These are phyloP conservation scores for Athene noctua DNA, from an alignment of 2,113 vertebrate species.

Conservation along the genomic window DNA sequence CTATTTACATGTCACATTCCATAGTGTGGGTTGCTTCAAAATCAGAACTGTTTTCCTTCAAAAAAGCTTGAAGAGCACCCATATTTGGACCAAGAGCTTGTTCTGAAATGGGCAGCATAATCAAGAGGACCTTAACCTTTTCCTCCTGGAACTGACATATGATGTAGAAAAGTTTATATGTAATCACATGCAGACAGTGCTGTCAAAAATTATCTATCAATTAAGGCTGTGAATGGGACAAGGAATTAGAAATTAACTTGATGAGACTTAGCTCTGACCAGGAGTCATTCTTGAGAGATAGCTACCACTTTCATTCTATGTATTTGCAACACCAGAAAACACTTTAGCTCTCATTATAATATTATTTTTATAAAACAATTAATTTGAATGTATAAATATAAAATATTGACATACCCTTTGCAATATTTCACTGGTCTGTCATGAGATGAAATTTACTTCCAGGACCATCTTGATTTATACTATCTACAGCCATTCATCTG, in stretches of 20 bases:
- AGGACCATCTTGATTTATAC: neutral
- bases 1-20: neutral
- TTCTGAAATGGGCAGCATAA: neutral
- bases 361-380: neutral
- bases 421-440: neutral
- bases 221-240: neutral
- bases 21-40: neutral
- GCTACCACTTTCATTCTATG: neutral
- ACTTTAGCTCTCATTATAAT: neutral
- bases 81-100: neutral
- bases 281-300: neutral
- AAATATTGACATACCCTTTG: neutral
- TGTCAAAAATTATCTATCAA: neutral
- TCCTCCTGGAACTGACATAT: neutral
- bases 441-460: neutral
- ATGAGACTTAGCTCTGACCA: neutral
- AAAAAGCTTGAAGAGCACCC: neutral
- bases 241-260: neutral
- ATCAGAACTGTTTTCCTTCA: neutral
- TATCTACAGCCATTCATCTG: neutral
- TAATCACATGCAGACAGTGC: neutral
- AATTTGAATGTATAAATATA: neutral
- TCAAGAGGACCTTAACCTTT: neutral
- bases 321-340: neutral
- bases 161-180: neutral